Evolutionary conservation across 1,140 invertebrate genomes (phyloP), one percentile per base, ranked within the genome.

Genomic region (Laodelphax striatellus): DNA sequence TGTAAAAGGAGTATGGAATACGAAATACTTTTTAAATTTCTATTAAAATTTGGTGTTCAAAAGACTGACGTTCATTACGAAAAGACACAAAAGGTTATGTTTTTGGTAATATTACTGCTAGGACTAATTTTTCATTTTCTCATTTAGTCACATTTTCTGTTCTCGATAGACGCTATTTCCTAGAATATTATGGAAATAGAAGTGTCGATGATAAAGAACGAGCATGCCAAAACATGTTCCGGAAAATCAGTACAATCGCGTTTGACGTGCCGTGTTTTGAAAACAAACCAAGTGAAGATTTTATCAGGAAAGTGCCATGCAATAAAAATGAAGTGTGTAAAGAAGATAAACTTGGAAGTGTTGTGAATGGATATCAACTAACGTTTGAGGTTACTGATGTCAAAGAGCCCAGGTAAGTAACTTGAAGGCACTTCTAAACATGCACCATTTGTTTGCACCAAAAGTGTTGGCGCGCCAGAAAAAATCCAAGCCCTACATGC

Each of bases 11-110:
- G 80, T 76, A 2, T 88, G 85, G 70, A 76, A 80, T 60, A 82
- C 82, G 1, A 75, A 76, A 5, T 82, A 90, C 42, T 96, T 95
- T 72, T 96, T 95, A 83, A 87, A 69, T 95, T 97, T 75, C 76
- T 98, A 38, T 80, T 90, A 3, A 97, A 97, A 75, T 98, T 97
- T 74, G 94, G 94, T 58, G 93, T 97, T 73, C 92, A 97, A 76
- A 94, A 97, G 75, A 95, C 93, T n/a, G 89, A 94, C 72, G 79
- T 82, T 21, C 82, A 90, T 71, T 80, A 86, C 64, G 77, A 84
- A 82, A 83, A 64, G 83, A 88, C 63, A 92, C 91, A 60, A 86
- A 87, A 75, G 94, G 95, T 28, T 97, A 92, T 72, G 94, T 97
- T 66, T 97, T 93, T 73, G 94, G 94, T 16, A 97, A 97, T 75